Evolutionary conservation across 2,797 vertebrate genomes (phyloP), one percentile per base, ranked within the genome.

Genomic region (Nasua narica): DNA sequence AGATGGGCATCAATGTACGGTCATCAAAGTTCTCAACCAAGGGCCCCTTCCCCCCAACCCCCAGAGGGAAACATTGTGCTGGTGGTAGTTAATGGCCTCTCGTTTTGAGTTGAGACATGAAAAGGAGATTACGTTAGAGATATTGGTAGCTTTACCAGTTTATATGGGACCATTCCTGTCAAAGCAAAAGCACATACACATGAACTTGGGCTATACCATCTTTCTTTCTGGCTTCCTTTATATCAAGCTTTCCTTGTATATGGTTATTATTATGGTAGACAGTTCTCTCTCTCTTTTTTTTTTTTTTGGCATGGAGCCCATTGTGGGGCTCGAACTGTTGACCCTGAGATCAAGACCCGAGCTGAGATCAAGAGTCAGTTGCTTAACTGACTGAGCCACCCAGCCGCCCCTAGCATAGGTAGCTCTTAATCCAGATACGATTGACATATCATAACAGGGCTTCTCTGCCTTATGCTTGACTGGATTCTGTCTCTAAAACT

Each of bases 21-120:
- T 93, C 60, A 94, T 93, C 91, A 58, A 84, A 92, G 81, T 93
- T 90, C 92, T 97, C 92, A 95, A 52, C 6, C 92, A 97, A 79
- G 70, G 95, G 90, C 95, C 93, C 79, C 79, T 52, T n/a, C 37
- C 13, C 14, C 60, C 6, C 23, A 54, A 2, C 48, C 7, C 15
- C 14, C 29, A 43, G n/a, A 81, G 32, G 83, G 46, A 85, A 81
- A 48, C 15, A 8, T 48, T 27, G 8, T 48, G 37, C 14, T 21
- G 15, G 81, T 16, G 8, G 32, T 25, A 35, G 18, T 83, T 65
- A 40, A 35, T 15, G 43, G 29, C 27, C 74, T 86, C 40, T 96
- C 60, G 79, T 87, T 94, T 50, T 62, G 65, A 85, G 46, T 11
- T 77, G 82, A 90, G 54, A 87, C 48, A 25, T 70, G 29, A 86